phyloP scores from a whole-genome alignment of 2,113 vertebrate genomes.

The Cololabis saira region DNA sequence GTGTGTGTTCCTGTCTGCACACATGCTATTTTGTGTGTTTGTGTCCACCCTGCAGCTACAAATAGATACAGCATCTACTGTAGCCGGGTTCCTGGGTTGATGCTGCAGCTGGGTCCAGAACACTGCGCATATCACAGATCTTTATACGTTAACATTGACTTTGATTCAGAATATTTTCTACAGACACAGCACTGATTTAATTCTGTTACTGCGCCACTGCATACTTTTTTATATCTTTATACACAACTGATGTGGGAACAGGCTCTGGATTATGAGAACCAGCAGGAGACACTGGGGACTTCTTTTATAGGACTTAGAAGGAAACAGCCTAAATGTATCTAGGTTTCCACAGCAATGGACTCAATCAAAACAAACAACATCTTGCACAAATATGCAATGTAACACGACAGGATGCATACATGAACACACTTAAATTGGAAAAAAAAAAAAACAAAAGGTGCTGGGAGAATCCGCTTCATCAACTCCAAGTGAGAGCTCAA shows the following conservation, averaged over 20 bases:
- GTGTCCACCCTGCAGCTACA: slow-evolving; percentile 55
- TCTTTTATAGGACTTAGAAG: slow-evolving; percentile 46
- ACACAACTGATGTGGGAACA: not conserved
- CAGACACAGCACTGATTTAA: not conserved
- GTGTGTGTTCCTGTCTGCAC: slow-evolving; percentile 30
- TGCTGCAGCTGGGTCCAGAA: not conserved
- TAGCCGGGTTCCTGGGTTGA: slow-evolving; percentile 52
- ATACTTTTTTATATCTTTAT: not conserved
- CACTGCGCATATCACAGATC: not conserved
- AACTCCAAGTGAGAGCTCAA: slow-evolving; percentile 49
- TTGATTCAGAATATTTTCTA: no score
- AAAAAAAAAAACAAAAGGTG: slow-evolving; percentile 1
- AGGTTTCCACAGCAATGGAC: slow-evolving; percentile 51
- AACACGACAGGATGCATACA: slow-evolving; percentile 5
- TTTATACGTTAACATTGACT: not conserved
- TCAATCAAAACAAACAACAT: slow-evolving; percentile 56
- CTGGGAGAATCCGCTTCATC: slow-evolving; percentile 59
- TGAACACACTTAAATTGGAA: slow-evolving; percentile 27
- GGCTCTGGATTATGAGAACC: slow-evolving; percentile 33
- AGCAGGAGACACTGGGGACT: slow-evolving; percentile 33
- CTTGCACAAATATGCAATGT: slow-evolving; percentile 52
- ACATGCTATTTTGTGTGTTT: slow-evolving; percentile 37
- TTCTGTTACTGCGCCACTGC: not conserved
- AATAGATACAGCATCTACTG: slow-evolving; percentile 66
- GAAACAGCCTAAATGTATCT: slow-evolving; percentile 20